Conservation (phyloP, 2,113 vertebrate genomes). For the Corythoichthys intestinalis region DNA sequence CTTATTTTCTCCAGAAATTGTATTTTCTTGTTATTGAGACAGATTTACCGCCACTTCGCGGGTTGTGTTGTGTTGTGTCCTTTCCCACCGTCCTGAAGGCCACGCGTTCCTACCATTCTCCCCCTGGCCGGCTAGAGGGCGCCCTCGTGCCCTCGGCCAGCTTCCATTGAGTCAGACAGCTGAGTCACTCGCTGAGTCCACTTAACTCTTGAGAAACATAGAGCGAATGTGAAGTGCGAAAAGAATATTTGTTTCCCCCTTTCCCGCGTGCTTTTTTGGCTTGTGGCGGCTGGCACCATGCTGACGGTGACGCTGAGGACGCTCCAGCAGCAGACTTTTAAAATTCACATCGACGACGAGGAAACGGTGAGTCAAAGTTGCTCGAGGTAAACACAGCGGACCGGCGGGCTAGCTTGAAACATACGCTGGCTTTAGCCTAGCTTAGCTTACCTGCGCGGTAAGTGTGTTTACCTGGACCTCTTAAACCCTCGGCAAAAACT, state of each 20-base stretch:
- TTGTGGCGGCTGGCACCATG: slow-evolving; percentile 46
- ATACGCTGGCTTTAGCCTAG: slow-evolving; percentile 5
- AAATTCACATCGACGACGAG: slow-evolving; percentile 69
- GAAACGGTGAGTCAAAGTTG: slow-evolving; percentile 69
- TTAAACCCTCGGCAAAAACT: not conserved
- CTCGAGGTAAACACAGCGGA: slow-evolving; percentile 55
- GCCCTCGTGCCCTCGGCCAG: slow-evolving; percentile 20
- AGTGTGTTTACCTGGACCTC: not conserved
- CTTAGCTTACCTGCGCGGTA: not conserved
- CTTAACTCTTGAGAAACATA: slow-evolving; percentile 15
- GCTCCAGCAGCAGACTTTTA: slow-evolving; percentile 76
- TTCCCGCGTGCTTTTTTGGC: not conserved
- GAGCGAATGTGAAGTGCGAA: slow-evolving; percentile 1
- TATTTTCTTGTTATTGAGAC: no score
- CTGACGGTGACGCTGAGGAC: slow-evolving; percentile 75
- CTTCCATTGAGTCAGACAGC: slow-evolving; percentile 57
- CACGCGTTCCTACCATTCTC: slow-evolving; percentile 20
- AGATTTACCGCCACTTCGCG: no score
- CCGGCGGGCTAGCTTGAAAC: slow-evolving; percentile 24
- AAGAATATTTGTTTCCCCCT: not conserved
- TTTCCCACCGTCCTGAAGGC: slow-evolving; percentile 32
- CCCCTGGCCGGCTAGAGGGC: slow-evolving; percentile 59
- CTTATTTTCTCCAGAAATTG: no score
- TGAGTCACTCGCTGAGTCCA: slow-evolving; percentile 70
- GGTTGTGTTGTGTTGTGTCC: no score